A percentile compares a stretch with the other conserved stretches of the same genome.
phyloP scores from a whole-genome alignment of 1,140 invertebrate genomes.

The Chymomyza costata region DNA sequence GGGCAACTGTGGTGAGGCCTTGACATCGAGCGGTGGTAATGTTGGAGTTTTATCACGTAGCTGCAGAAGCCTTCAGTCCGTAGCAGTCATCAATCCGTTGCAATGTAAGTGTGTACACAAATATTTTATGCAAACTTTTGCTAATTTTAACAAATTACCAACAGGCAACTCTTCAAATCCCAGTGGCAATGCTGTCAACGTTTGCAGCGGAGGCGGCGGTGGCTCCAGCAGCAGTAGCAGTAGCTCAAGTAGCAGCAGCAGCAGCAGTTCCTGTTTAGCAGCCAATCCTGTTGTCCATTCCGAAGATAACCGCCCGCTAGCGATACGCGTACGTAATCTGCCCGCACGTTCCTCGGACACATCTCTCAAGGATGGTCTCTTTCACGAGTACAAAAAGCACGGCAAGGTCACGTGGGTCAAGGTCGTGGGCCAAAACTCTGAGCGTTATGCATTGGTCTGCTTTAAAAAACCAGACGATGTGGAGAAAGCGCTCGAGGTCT shows the following conservation, averaged over 20 bases:
- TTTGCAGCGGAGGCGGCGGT: slow-evolving; percentile 41
- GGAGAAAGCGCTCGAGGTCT: slow-evolving; percentile 95
- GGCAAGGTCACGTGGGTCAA: slow-evolving; percentile 97
- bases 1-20: slow-evolving; percentile 64
- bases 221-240: slow-evolving; percentile 64
- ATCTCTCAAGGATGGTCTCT: slow-evolving; percentile 96
- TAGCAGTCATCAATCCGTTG: slow-evolving; percentile 47
- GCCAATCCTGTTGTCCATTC: slow-evolving; percentile 76
- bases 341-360: slow-evolving; percentile 93
- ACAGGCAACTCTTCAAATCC: slow-evolving; percentile 66
- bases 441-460: slow-evolving; percentile 91
- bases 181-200: slow-evolving; percentile 59
- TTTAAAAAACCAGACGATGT: slow-evolving; percentile 98
- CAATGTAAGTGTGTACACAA: slow-evolving; percentile 9
- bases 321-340: slow-evolving; percentile 94
- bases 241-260: slow-evolving; percentile 57
- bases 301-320: slow-evolving; percentile 86
- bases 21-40: slow-evolving; percentile 15
- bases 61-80: slow-evolving; percentile 45
- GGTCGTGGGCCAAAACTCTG: slow-evolving; percentile 87
- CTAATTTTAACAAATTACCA: neutral
- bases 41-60: slow-evolving; percentile 20
- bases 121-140: neutral
- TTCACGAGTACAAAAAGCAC: slow-evolving; percentile 99
- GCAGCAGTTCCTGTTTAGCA: slow-evolving; percentile 48